Evolutionary conservation across 2,888 invertebrate genomes (phyloP).

Genomic region (Melieria picta): DNA sequence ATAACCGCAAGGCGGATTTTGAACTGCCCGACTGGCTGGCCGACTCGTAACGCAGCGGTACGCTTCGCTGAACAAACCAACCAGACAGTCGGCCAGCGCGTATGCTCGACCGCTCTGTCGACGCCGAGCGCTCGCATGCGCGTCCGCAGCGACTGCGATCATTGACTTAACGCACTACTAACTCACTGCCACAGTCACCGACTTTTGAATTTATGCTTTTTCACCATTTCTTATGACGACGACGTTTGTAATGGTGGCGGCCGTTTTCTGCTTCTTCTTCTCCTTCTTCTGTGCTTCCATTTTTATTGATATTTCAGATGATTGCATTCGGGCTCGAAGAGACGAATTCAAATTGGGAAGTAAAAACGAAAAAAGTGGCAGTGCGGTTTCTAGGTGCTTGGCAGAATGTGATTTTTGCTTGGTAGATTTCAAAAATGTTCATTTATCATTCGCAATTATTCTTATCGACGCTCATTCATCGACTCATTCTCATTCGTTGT

Average conservation of each 20-base stretch:
- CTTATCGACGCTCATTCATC: too few relatives aligned
- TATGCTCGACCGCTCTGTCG: conserved; percentile 44
- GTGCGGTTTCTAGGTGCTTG: too few relatives aligned
- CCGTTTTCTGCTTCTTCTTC: conserved; percentile 2
- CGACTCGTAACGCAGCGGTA: neutral
- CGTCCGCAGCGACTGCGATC: conserved; percentile 53
- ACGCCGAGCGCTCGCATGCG: conserved; percentile 16
- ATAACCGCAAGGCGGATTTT: conserved; percentile 23
- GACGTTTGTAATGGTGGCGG: too few relatives aligned
- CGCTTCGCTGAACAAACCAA: neutral
- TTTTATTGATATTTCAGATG: neutral
- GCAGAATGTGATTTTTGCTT: too few relatives aligned
- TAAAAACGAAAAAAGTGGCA: neutral
- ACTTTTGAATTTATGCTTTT: conserved; percentile 50
- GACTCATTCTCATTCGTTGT: too few relatives aligned
- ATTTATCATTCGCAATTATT: too few relatives aligned
- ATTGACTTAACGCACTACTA: conserved; percentile 64
- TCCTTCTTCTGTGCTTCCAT: conserved; percentile 11
- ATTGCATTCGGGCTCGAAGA: neutral
- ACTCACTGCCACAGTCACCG: conserved; percentile 65
- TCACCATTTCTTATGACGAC: conserved; percentile 14
- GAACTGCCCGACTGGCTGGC: neutral
- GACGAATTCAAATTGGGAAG: neutral
- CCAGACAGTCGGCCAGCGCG: neutral
- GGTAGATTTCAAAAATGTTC: too few relatives aligned